Evolutionary conservation across 2,797 vertebrate species (phyloP), one percentile per base, ranked within the genome.

Genomic region (Neosalanx taihuensis): DNA sequence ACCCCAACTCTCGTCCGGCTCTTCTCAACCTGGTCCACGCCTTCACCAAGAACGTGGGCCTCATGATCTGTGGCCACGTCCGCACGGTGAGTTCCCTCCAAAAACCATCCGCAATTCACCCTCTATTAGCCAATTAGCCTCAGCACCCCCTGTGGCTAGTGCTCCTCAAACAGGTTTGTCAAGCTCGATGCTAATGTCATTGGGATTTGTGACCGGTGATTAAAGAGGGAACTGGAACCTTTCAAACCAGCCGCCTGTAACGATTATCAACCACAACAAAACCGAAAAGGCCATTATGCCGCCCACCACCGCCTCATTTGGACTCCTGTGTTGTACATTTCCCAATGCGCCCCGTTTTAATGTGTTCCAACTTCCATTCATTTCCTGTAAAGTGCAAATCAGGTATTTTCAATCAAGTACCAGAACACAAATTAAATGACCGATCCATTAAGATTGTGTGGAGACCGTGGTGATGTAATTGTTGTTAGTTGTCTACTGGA

Each of bases 21-120:
- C 92, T 99, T 20, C 93, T 99, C 65, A 93, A 98, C 82, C 92
- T 99, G 80, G 97, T 98, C 65, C 95, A 99, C 72, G 93, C 93
- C 77, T 99, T 99, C 83, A 99, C 97, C 46, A 99, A 99, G 90
- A 99, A 98, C 5, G 95, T 99, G 31, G 98, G 97, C 69, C 91
- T 99, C 82, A 96, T 98, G 96, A 93, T 99, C 84, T 99, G 98
- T 63, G 97, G 97, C 5, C 97, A 99, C 1, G 88, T 99, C 61
- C 95, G 95, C 76, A 94, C 90, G 89, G 97, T 99, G 89, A 93
- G 93, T 88, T 70, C 0, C 15, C 74, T 10, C 4, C 29, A 37
- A 6, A 59, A 18, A 58, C 56, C 5, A 46, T 13, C 10, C 41
- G 13, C 41, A 46, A 12, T 46, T 12, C 4, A 35, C 33, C 33